A percentile compares a stretch with the other conserved stretches of the same genome.
phyloP scores from a whole-genome alignment of 2,888 invertebrate genomes.

The Conops quadrifasciatus region DNA sequence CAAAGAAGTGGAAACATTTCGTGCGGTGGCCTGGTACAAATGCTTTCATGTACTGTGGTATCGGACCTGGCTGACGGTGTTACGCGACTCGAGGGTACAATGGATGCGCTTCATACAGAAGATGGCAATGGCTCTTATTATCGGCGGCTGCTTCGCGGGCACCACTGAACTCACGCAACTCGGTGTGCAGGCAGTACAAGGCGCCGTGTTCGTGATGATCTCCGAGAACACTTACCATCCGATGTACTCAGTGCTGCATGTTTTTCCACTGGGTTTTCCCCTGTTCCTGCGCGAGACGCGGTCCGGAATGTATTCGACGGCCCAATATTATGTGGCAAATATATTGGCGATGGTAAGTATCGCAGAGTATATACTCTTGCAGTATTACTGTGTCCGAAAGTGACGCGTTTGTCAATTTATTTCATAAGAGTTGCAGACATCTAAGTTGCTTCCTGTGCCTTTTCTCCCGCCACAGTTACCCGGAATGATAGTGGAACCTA shows the following conservation, averaged over 20 bases:
- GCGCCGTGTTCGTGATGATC: conserved; percentile 85
- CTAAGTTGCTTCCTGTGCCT: no score
- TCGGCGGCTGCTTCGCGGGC: conserved; percentile 86
- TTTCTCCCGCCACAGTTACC: conserved; percentile 72
- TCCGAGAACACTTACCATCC: conserved; percentile 91
- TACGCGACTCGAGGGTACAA: conserved; percentile 84
- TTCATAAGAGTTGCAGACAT: no score
- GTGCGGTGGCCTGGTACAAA: conserved; percentile 74
- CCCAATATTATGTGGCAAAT: conserved; percentile 82
- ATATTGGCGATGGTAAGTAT: conserved; percentile 80
- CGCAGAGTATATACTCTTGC: no score
- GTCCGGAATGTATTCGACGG: conserved; percentile 82
- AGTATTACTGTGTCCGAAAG: no score
- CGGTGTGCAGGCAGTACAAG: conserved; percentile 89
- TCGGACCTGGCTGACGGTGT: conserved; percentile 76
- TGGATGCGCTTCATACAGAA: conserved; percentile 81
- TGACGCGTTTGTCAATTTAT: no score
- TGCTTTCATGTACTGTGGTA: conserved; percentile 81
- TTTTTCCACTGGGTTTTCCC: conserved; percentile 83
- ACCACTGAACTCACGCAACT: conserved; percentile 76
- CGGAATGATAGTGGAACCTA: conserved; percentile 82
- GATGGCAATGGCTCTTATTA: conserved; percentile 78
- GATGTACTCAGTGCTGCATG: conserved; percentile 87
- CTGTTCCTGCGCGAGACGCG: conserved; percentile 82
- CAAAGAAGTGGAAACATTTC: conserved; percentile 60